Conservation (phyloP, 2,888 invertebrate genomes). For the Selenia dentaria region DNA sequence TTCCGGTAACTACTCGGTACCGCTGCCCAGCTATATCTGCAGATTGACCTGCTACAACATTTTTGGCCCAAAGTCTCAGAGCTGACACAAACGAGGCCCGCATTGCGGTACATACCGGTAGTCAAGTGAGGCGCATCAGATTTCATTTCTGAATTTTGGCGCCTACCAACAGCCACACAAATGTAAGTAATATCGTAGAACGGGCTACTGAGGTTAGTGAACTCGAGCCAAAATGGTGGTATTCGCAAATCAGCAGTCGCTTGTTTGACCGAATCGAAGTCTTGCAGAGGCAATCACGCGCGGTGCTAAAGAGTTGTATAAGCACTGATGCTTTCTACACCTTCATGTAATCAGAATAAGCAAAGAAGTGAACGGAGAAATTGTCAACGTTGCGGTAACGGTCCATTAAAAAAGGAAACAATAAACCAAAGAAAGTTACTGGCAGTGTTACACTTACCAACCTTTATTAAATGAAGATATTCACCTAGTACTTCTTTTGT, state of each 20-base stretch:
- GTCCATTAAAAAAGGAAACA: constrained; percentile 58
- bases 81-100: constrained; percentile 5
- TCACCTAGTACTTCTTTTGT: no score
- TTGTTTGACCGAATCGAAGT: constrained; percentile 50
- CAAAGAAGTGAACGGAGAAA: constrained; percentile 77
- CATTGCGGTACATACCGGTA: constrained; percentile 22
- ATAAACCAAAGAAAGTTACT: constrained; percentile 47
- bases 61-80: constrained; percentile 26
- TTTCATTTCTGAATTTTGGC: constrained; percentile 30
- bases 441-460: neutral
- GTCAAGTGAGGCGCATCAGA: constrained; percentile 12
- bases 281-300: constrained; percentile 53
- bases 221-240: constrained; percentile 54
- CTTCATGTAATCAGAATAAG: constrained; percentile 69
- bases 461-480: no score
- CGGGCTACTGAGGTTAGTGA: constrained; percentile 60
- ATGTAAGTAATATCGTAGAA: constrained; percentile 51
- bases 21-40: constrained; percentile 44
- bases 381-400: constrained; percentile 63
- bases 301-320: constrained; percentile 69
- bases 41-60: constrained; percentile 37
- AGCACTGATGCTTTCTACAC: constrained; percentile 74
- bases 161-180: constrained; percentile 44
- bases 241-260: constrained; percentile 55
- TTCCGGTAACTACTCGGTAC: constrained; percentile 54